Percentiles rank a stretch among this genome's conserved stretches.
These are phyloP conservation scores for Carterocephalus palaemon DNA, from an alignment of 2,888 invertebrate species.

Conservation along the genomic window DNA sequence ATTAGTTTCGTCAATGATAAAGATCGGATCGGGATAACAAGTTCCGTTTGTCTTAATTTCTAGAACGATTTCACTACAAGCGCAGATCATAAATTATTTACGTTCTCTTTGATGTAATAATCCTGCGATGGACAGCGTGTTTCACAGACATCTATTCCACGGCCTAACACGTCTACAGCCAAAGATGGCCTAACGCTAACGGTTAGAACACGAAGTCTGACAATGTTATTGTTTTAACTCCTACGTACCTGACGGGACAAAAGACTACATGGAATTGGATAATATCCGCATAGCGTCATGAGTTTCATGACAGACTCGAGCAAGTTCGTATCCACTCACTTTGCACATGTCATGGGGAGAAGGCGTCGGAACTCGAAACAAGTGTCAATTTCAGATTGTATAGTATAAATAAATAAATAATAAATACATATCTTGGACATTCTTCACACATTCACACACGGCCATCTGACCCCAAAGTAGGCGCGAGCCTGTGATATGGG, in stretches of 20 bases:
- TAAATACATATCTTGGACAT: too few species aligned
- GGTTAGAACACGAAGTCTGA: slow-evolving; percentile 15
- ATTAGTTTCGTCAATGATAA: slow-evolving; percentile 28
- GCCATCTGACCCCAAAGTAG: too few species aligned
- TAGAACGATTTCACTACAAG: slow-evolving; percentile 34
- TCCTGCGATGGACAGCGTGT: slow-evolving; percentile 14
- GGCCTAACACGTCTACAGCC: too few species aligned
- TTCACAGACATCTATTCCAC: neutral
- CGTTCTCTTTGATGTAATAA: slow-evolving; percentile 28
- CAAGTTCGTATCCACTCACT: too few species aligned
- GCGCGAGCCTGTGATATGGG: too few species aligned
- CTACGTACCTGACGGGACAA: slow-evolving; percentile 5
- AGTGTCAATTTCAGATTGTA: too few species aligned
- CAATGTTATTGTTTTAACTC: slow-evolving; percentile 12
- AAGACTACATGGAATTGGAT: slow-evolving; percentile 1
- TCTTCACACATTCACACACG: too few species aligned
- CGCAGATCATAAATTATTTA: slow-evolving; percentile 25
- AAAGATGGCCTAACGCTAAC: slow-evolving; percentile 18
- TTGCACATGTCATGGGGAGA: too few species aligned
- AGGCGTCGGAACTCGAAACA: too few species aligned
- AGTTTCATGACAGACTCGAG: neutral
- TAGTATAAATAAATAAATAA: too few species aligned
- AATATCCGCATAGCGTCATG: neutral
- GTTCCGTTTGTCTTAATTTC: slow-evolving; percentile 31
- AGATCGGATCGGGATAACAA: slow-evolving; percentile 26